These are phyloP conservation scores for Ephialtes manifestator DNA, from an alignment of 2,888 invertebrate species.

Conservation along the genomic window DNA sequence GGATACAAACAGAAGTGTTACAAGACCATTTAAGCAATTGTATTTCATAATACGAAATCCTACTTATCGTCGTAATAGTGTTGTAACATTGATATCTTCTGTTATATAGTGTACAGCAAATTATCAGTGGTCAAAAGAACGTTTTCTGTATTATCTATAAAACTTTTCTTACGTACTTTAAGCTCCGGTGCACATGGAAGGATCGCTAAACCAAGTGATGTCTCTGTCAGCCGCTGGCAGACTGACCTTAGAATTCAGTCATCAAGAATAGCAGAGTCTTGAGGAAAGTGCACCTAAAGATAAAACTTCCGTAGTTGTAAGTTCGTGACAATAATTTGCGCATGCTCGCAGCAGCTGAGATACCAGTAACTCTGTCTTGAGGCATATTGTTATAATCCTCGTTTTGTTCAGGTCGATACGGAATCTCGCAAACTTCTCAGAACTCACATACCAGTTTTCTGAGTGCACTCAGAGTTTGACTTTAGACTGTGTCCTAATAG, in stretches of 20 bases:
- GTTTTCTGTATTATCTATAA: no score
- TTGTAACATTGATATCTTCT: no score
- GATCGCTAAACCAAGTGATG: not conserved
- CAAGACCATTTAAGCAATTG: no score
- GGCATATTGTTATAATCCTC: not conserved
- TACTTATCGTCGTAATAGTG: no score
- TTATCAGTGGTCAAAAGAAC: no score
- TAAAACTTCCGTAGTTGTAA: not conserved
- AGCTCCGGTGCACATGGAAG: not conserved
- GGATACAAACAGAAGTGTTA: no score
- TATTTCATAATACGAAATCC: no score
- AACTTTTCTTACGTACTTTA: no score
- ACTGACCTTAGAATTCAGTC: no score
- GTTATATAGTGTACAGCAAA: no score
- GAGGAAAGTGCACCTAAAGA: not conserved
- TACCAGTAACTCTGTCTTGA: not conserved
- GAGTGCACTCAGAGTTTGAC: not conserved
- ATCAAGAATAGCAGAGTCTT: not conserved
- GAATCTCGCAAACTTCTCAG: not conserved
- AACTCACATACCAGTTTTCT: not conserved
- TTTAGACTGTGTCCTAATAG: not conserved
- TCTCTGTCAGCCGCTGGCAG: no score
- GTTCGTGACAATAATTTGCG: conserved; percentile 10
- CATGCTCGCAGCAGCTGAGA: not conserved
- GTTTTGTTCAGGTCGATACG: not conserved